These are phyloP conservation scores for Rhinichthys osculus DNA, from an alignment of 2,797 vertebrate species.

Conservation along the genomic window DNA sequence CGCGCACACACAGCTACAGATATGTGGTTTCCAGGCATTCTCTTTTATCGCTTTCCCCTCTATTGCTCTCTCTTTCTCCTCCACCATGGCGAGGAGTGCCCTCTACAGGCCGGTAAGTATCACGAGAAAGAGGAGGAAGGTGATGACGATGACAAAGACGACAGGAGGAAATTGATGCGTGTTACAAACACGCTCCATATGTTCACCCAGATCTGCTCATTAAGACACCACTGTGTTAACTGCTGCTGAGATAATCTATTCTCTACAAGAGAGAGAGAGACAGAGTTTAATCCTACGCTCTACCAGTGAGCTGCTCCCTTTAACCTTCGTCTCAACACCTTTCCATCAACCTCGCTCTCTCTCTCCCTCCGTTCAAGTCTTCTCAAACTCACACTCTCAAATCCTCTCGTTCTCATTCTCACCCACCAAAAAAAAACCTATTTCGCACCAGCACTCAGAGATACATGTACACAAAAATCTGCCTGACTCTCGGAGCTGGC, in stretches of 20 bases:
- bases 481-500: constrained; percentile 21
- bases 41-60: constrained; percentile 27
- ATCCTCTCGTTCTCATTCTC: constrained; percentile 17
- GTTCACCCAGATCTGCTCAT: constrained; percentile 56
- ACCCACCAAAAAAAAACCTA: constrained; percentile 35
- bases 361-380: constrained; percentile 32
- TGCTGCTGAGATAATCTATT: constrained; percentile 51
- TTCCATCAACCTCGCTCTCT: constrained; percentile 27
- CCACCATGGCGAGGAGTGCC: constrained; percentile 29
- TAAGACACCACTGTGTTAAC: constrained; percentile 62
- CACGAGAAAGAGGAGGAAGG: constrained; percentile 40
- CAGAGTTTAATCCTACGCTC: constrained; percentile 32
- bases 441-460: constrained; percentile 15
- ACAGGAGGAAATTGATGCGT: constrained; percentile 38
- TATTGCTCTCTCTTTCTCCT: not conserved
- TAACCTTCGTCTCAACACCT: constrained; percentile 45
- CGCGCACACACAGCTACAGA: not conserved
- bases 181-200: constrained; percentile 61
- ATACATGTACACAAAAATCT: constrained; percentile 12
- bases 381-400: constrained; percentile 31
- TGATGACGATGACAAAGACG: constrained; percentile 25
- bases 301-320: constrained; percentile 38
- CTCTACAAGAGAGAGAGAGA: constrained; percentile 33
- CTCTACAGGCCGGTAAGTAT: constrained; percentile 43
- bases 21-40: constrained; percentile 31